These are phyloP conservation scores for Pseudobourletiella spinata DNA, from an alignment of 1,140 invertebrate genomes.

Conservation along the genomic window DNA sequence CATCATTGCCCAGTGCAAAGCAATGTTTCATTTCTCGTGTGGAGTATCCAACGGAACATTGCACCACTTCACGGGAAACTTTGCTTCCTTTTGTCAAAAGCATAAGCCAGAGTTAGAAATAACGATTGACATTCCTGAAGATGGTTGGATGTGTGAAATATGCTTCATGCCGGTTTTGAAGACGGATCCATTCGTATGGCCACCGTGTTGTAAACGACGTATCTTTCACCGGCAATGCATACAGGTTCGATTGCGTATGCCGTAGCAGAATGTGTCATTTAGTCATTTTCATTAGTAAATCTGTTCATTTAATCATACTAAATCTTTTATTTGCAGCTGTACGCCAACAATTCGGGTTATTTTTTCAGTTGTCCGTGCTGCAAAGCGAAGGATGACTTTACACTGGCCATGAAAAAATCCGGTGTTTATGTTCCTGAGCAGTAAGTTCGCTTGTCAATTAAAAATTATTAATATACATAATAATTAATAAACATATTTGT, in stretches of 20 bases:
- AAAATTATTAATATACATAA: background rate
- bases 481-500: constrained; percentile 37
- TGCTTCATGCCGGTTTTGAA: constrained; percentile 41
- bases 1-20: constrained; percentile 46
- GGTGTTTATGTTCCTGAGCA: constrained; percentile 58
- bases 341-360: constrained; percentile 17
- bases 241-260: constrained; percentile 35
- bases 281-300: background rate
- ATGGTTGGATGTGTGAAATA: constrained; percentile 39
- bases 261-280: background rate
- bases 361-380: constrained; percentile 56
- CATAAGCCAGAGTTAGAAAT: constrained; percentile 20
- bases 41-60: constrained; percentile 47
- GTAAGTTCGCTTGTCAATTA: constrained; percentile 27
- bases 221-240: constrained; percentile 48
- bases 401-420: constrained; percentile 46
- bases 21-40: constrained; percentile 55
- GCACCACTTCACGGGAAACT: constrained; percentile 50
- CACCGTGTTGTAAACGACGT: constrained; percentile 46
- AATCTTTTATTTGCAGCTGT: background rate
- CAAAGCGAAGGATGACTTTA: constrained; percentile 49
- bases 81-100: constrained; percentile 42
- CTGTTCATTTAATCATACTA: too few species aligned
- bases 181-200: constrained; percentile 39
- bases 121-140: background rate